Conservation (phyloP, 2,888 invertebrate genomes). For the Gymnocheta viridis region DNA sequence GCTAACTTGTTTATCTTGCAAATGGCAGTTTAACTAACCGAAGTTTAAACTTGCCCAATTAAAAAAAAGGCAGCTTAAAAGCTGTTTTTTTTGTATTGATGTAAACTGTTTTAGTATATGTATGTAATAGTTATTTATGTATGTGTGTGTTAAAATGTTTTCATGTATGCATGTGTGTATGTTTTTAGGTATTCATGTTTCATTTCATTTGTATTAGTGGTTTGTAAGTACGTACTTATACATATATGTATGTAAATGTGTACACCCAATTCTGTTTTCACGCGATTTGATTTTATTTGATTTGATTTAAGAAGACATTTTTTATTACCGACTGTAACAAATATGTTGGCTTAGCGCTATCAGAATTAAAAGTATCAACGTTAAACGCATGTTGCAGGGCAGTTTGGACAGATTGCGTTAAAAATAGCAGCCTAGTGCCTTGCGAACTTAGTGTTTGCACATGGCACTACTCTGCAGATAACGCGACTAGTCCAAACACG, state of each 20-base stretch:
- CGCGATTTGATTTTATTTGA: too few relatives aligned
- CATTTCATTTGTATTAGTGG: constrained; percentile 64
- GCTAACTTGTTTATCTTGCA: not conserved
- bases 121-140: constrained; percentile 43
- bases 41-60: constrained; percentile 12
- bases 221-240: not conserved
- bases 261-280: too few relatives aligned
- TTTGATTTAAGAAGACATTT: too few relatives aligned
- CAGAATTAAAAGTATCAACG: too few relatives aligned
- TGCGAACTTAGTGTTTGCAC: too few relatives aligned
- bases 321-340: too few relatives aligned
- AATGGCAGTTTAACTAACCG: not conserved
- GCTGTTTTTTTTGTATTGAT: not conserved
- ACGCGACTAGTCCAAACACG: too few relatives aligned
- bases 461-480: too few relatives aligned
- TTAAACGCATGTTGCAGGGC: too few relatives aligned
- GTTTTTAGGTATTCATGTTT: not conserved
- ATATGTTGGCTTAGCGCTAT: too few relatives aligned
- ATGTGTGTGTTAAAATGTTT: constrained; percentile 1
- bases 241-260: not conserved
- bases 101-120: constrained; percentile 29
- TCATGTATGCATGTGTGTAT: not conserved
- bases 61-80: not conserved
- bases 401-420: too few relatives aligned
- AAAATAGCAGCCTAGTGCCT: too few relatives aligned